phyloP scores from a whole-genome alignment of 2,113 vertebrate species.

The Thomomys bottae region DNA sequence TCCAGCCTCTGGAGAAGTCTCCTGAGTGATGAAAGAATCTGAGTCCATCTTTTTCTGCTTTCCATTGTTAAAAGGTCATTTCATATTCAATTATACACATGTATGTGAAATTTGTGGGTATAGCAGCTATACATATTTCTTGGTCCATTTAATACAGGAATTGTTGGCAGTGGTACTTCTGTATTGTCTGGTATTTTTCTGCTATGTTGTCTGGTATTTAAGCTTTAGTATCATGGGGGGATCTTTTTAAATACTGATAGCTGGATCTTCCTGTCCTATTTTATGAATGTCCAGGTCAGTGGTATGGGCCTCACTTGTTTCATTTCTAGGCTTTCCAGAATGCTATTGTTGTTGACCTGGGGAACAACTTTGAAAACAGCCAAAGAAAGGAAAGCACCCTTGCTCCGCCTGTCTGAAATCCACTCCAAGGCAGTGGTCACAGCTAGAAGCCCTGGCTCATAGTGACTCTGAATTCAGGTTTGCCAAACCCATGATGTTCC shows the following conservation, averaged over 20 bases:
- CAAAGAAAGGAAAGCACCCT: not conserved
- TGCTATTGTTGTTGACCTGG: not conserved
- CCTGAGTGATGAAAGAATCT: not conserved
- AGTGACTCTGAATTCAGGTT: not conserved
- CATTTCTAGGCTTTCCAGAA: not conserved
- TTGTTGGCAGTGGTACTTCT: not conserved
- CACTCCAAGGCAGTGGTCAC: not conserved
- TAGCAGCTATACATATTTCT: too few species aligned
- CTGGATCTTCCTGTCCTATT: not conserved
- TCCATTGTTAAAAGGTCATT: not conserved
- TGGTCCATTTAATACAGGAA: not conserved
- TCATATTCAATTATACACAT: not conserved
- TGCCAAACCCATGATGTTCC: not conserved
- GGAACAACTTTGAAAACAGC: not conserved
- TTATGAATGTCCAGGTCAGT: not conserved
- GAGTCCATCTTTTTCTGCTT: not conserved
- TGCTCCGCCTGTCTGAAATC: not conserved
- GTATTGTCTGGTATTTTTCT: not conserved
- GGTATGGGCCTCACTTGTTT: not conserved
- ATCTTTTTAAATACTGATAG: not conserved
- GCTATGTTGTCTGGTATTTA: too few species aligned
- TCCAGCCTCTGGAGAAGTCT: not conserved
- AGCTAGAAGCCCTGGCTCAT: not conserved
- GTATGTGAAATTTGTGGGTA: too few species aligned
- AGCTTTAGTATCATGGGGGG: not conserved